These are phyloP conservation scores for Anaspis maculata DNA, from an alignment of 2,888 invertebrate genomes.

Conservation along the genomic window DNA sequence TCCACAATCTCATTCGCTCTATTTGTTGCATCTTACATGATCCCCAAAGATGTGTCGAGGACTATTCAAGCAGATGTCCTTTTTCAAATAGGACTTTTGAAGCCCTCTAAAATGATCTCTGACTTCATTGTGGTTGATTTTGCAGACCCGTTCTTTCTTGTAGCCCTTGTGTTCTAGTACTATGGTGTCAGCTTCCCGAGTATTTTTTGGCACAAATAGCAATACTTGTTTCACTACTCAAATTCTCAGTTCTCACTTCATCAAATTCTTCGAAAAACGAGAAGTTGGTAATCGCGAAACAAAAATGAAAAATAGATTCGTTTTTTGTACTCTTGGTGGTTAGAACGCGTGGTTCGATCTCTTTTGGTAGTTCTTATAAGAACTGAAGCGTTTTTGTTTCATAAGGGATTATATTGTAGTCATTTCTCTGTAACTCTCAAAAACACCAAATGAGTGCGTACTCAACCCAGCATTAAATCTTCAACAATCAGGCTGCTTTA, in stretches of 20 bases:
- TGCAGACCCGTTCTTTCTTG: conserved; percentile 15
- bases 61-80: background rate
- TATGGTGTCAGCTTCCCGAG: conserved; percentile 4
- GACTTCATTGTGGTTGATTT: conserved; percentile 14
- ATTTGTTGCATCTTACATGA: background rate
- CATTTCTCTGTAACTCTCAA: too few species aligned
- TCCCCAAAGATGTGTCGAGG: conserved; percentile 1
- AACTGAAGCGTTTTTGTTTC: too few species aligned
- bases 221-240: conserved; percentile 15
- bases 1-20: background rate
- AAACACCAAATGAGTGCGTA: too few species aligned
- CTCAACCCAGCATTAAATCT: too few species aligned
- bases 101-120: conserved; percentile 14
- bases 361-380: too few species aligned
- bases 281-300: too few species aligned
- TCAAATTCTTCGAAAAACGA: conserved; percentile 8
- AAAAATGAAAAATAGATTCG: too few species aligned
- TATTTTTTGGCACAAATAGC: conserved; percentile 2
- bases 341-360: too few species aligned
- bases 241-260: conserved; percentile 13
- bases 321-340: too few species aligned
- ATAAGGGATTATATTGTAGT: too few species aligned
- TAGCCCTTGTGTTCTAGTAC: conserved; percentile 9
- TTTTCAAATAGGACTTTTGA: conserved; percentile 5
- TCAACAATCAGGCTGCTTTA: too few species aligned